Base-by-base conservation (phyloP, 2,888 invertebrate species). In the Cenopis cana region DNA sequence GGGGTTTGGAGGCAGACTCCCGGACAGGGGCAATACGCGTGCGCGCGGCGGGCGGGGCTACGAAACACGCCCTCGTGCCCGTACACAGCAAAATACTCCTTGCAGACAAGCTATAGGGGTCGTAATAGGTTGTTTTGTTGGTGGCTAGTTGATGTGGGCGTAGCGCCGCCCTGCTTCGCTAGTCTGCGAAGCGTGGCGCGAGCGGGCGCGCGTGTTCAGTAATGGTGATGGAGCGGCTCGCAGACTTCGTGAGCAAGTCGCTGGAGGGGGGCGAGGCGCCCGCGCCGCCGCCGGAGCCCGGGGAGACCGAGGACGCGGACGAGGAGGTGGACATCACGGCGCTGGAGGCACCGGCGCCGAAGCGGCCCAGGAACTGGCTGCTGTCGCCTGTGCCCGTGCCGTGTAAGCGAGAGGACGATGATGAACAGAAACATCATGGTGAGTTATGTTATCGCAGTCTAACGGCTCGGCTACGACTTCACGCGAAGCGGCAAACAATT, bases 181-280 rank as follows among this genome's bases (percentile, higher is more conserved):
- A 83, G 82, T 81, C 80, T 78, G 83, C 86, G 82, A 87, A 87
- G 85, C 85, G 89, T 85, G 87, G 84, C 86, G 87, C 83, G 85
- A 80, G 86, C 69, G 89, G 84, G 83, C 85, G 90, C 89, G 89
- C 88, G 89, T 86, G 80, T 83, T 86, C 91, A 92, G 91, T 93
- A 88, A 93, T 93, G 93, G 90, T 93, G 89, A 97, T 98, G 97
- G 97, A 97, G 94, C 97, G 97, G 94, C 95, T 98, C 89, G 97
- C 97, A 85, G 97, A 97, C 94, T 97, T 98, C 94, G 97, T 98
- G 85, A 97, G 97, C 82, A 97, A 97, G 93, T 97, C 97, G 74
- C 96, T 97, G 90, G 96, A 96, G 85, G 95, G 95, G 78, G 85
- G 94, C 88, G 92, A 91, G 79, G 89, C 89, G 71, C 93, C 93